Evolutionary conservation across 2,797 vertebrate genomes (phyloP).

Genomic region (Salarias fasciatus): DNA sequence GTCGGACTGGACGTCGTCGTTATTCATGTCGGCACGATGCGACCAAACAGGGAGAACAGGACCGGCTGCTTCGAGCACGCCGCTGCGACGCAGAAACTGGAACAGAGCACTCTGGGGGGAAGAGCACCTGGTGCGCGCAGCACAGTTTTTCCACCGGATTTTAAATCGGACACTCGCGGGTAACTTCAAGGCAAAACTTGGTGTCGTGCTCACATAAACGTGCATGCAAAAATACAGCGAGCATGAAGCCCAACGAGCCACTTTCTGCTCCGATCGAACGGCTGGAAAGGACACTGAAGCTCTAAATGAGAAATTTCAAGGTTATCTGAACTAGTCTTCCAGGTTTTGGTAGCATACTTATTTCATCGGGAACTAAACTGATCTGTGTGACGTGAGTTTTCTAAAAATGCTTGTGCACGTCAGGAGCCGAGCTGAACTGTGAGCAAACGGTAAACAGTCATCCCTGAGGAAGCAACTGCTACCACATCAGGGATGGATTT

Average conservation of each 20-base stretch:
- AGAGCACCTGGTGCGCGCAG: conserved; percentile 12
- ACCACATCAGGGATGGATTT: conserved; percentile 2
- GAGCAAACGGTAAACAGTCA: conserved; percentile 1
- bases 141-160: neutral
- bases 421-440: too few species aligned
- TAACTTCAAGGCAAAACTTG: conserved; percentile 1
- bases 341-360: too few species aligned
- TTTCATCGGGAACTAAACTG: too few species aligned
- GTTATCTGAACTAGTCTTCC: too few species aligned
- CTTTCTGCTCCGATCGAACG: too few species aligned
- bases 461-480: conserved; percentile 8
- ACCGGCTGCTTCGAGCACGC: conserved; percentile 9
- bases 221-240: fast-evolving
- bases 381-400: too few species aligned
- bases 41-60: conserved; percentile 66
- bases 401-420: too few species aligned
- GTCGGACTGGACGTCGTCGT: conserved; percentile 29
- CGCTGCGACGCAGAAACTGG: conserved; percentile 39
- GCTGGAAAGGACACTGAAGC: too few species aligned
- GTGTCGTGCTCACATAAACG: too few species aligned
- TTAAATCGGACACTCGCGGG: conserved; percentile 1
- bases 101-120: conserved; percentile 10
- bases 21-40: conserved; percentile 25
- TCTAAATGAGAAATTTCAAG: too few species aligned
- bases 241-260: too few species aligned